Base-by-base conservation (phyloP, 1,140 invertebrate genomes). In the Drosophila neocordata region DNA sequence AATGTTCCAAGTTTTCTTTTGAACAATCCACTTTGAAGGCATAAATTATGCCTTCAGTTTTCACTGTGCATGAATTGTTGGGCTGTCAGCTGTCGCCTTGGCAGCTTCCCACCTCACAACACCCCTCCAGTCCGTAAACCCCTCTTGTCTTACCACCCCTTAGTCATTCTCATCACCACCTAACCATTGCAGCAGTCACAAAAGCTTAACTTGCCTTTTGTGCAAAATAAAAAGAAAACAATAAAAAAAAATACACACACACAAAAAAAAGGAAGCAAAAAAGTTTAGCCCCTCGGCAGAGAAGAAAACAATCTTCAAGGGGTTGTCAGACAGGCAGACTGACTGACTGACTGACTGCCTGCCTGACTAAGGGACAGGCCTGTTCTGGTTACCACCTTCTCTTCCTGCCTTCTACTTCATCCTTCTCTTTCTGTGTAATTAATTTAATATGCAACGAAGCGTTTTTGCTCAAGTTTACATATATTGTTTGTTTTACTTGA, bases 11-110 rank as follows among this genome's bases (percentile, higher is more conserved):
- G 72, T 74, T 76, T 58, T 69, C 57, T 65, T 85, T 80, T 87
- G 83, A 87, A 88, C 83, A 83, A 88, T 88, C 79, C 79, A 88
- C 84, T 89, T 88, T 88, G 84, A 88, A 89, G 84, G 83, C 76
- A 88, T 88, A 88, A 88, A 89, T 88, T 88, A 88, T 88, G 83
- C 84, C 84, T 88, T 88, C 79, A 88, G 84, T 89, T 88, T 79
- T 65, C 67, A 84, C 64, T 88, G 78, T 85, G 83, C 78, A 87
- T 82, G 83, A 85, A 71, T 80, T 84, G 81, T 84, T 83, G 72
- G 63, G 41, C 66, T 79, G 77, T 81, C 74, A 67, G 62, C 77
- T 85, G 80, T 80, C 80, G 75, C 73, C 69, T 67, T 66, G 76
- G 37, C 65, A 53, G 38, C 44, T 63, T 62, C 64, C 24, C 31